Evolutionary conservation across 2,113 vertebrate genomes (phyloP).

Genomic region (Poeciliopsis occidentalis): DNA sequence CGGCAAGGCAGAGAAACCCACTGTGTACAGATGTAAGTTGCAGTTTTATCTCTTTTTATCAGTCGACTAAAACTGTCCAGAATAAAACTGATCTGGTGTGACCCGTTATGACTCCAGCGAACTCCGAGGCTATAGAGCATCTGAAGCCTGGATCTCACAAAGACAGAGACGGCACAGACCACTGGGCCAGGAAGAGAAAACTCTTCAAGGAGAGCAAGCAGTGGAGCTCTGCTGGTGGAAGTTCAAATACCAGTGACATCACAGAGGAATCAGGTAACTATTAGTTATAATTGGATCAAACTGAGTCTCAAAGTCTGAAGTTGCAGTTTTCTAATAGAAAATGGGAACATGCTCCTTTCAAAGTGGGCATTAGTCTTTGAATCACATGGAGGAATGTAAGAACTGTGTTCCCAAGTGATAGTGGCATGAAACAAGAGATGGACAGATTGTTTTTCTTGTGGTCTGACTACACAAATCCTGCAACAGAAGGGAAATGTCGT

Average conservation of each 20-base stretch:
- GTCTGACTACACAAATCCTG: too few relatives aligned
- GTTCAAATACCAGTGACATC: conserved; percentile 85
- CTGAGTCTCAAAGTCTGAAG: not conserved
- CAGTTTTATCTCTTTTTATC: not conserved
- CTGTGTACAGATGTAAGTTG: conserved; percentile 62
- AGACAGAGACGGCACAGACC: conserved; percentile 82
- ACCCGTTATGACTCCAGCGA: conserved; percentile 30
- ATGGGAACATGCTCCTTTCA: too few relatives aligned
- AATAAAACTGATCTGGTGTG: not conserved
- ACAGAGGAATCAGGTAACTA: conserved; percentile 86
- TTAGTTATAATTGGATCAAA: not conserved
- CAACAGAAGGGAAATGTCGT: not conserved
- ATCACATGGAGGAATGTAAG: not conserved
- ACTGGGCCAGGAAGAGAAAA: conserved; percentile 85
- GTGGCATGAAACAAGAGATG: too few relatives aligned
- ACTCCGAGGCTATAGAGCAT: conserved; percentile 73
- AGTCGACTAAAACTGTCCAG: not conserved
- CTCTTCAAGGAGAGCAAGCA: conserved; percentile 87
- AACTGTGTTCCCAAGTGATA: too few relatives aligned
- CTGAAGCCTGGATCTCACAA: conserved; percentile 70
- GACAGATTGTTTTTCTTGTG: too few relatives aligned
- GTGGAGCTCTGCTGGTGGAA: conserved; percentile 84
- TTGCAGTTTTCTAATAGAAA: not conserved
- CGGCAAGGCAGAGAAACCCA: conserved; percentile 29
- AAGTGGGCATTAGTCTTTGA: too few relatives aligned